Conservation (phyloP, 1,140 invertebrate genomes). For the Leguminivora glycinivorella region DNA sequence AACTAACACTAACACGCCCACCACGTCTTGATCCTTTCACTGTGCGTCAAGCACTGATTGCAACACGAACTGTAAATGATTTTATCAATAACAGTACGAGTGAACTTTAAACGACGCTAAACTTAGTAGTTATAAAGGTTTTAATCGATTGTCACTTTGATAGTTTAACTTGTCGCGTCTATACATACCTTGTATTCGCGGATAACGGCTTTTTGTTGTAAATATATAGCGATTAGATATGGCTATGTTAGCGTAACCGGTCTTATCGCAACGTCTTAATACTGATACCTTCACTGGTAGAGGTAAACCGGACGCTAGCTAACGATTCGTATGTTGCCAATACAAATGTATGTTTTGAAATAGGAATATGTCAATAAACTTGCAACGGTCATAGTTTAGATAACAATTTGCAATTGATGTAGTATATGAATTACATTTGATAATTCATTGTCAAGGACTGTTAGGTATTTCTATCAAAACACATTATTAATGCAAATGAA, state of each 20-base stretch:
- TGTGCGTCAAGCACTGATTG: constrained; percentile 27
- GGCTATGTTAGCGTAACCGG: background rate
- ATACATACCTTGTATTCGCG: constrained; percentile 24
- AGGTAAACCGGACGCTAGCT: constrained; percentile 2
- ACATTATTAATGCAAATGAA: too few relatives aligned
- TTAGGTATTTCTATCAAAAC: too few relatives aligned
- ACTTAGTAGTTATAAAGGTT: constrained; percentile 2
- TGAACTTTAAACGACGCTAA: background rate
- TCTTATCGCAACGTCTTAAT: constrained; percentile 5
- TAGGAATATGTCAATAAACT: background rate
- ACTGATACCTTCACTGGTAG: constrained; percentile 1
- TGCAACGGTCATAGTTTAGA: background rate
- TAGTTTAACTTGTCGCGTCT: constrained; percentile 1
- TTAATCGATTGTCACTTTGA: background rate
- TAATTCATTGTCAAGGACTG: too few relatives aligned
- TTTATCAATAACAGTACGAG: background rate
- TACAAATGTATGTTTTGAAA: background rate
- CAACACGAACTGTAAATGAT: background rate
- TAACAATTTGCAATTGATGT: background rate
- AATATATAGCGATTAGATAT: constrained; percentile 22
- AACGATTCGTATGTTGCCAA: background rate
- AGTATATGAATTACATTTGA: too few relatives aligned
- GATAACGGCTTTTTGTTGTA: constrained; percentile 14
- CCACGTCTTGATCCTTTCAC: constrained; percentile 52
- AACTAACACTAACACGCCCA: constrained; percentile 28